Base-by-base conservation (phyloP, 2,797 vertebrate genomes). In the Cottoperca gobio region DNA sequence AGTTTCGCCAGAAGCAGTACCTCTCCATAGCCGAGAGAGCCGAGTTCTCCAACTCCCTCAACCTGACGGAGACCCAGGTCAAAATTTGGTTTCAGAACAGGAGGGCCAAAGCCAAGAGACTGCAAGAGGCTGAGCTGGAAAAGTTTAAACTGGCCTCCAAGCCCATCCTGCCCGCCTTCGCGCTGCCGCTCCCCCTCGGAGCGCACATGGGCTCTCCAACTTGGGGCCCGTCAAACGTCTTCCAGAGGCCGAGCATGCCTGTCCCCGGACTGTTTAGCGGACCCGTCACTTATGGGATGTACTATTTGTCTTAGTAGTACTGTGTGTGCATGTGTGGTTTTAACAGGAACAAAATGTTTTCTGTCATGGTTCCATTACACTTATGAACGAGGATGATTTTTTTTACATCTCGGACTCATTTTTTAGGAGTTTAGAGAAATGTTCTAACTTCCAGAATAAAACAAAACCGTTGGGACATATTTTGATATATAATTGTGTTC, bases 1-100 rank as follows among this genome's bases (percentile, higher is more conserved):
- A 96, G 86, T 97, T 96, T 72, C 92, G 95, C 3, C 96, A 96
- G 90, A 96, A 96, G 82, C 96, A 96, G 89, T 97, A 96, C 87
- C 94, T 96, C 78, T 96, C 96, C 82, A 96, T 96, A 66, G 95
- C 96, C 19, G 96, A 97, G 87, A 91, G 96, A 81, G 96, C 95
- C 37, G 95, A 96, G 90, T 96, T 96, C 90, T 96, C 95, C 90
- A 95, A 92, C 90, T 95, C 95, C 1, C 95, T 96, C 85, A 95
- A 93, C 91, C 94, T 96, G 84, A 95, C 95, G 54, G 96, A 97
- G 94, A 96, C 96, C 12, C 96, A 96, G 89, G 96, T 96, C 66
- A 96, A 96, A 86, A 96, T 97, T 23, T 96, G 96, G 96, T 96
- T 97, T 85, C 96, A 97, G 83, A 96, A 96, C 91, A 80, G 96